Percentiles rank a stretch among this genome's conserved stretches.
These are phyloP conservation scores for Eudemis profundana DNA, from an alignment of 2,888 invertebrate genomes.

Conservation along the genomic window DNA sequence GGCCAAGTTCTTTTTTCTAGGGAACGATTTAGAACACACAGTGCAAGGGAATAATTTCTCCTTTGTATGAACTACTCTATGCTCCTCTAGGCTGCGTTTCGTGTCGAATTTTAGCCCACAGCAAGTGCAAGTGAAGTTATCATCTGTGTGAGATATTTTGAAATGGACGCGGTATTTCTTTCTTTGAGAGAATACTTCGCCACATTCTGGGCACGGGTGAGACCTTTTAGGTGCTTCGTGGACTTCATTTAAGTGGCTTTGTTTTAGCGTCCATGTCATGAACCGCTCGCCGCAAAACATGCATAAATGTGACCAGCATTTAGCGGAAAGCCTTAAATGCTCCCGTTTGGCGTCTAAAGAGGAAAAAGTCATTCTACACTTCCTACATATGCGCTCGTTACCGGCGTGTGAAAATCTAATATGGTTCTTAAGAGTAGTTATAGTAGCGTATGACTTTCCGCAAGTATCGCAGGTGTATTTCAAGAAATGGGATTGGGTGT, in stretches of 20 bases:
- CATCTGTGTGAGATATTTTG: conserved; percentile 70
- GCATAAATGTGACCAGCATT: conserved; percentile 73
- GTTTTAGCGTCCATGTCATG: conserved; percentile 66
- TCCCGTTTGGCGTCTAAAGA: conserved; percentile 64
- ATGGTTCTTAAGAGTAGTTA: conserved; percentile 67
- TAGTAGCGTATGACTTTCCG: conserved; percentile 73
- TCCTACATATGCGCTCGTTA: conserved; percentile 67
- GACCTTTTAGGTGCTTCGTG: conserved; percentile 65
- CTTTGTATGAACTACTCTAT: conserved; percentile 82
- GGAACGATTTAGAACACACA: conserved; percentile 76
- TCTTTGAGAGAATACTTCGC: conserved; percentile 62
- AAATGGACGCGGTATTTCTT: conserved; percentile 69
- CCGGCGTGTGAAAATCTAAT: conserved; percentile 66
- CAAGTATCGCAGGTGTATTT: conserved; percentile 76
- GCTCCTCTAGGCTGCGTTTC: conserved; percentile 69
- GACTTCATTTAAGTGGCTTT: conserved; percentile 62
- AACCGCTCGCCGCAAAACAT: conserved; percentile 71
- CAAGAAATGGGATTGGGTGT: conserved; percentile 72
- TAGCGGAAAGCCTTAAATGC: conserved; percentile 62
- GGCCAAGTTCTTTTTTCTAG: conserved; percentile 71
- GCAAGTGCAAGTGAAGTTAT: conserved; percentile 69
- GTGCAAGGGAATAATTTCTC: conserved; percentile 81
- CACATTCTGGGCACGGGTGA: conserved; percentile 69
- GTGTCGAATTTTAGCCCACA: conserved; percentile 73
- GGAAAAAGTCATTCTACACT: conserved; percentile 69